These are phyloP conservation scores for Drosophila eohydei DNA, from an alignment of 2,888 invertebrate species.

Conservation along the genomic window DNA sequence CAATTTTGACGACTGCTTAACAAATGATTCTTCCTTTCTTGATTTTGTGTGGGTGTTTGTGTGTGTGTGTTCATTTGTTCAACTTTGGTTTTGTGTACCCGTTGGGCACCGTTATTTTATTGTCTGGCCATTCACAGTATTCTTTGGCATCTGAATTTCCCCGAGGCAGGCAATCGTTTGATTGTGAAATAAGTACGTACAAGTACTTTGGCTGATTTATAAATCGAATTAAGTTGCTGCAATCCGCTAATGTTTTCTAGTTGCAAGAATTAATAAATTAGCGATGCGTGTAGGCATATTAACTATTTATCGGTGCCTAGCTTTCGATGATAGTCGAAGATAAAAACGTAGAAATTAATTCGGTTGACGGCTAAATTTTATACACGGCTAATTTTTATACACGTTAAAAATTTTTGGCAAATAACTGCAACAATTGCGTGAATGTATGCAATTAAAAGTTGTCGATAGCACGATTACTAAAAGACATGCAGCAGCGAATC, in stretches of 20 bases:
- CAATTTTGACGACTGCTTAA: conserved; percentile 2
- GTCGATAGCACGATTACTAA: neutral
- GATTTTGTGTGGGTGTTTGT: neutral
- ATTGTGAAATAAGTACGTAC: conserved; percentile 5
- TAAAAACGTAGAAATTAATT: neutral
- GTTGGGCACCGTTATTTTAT: conserved; percentile 18
- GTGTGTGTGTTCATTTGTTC: conserved; percentile 3
- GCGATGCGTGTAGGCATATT: conserved; percentile 11
- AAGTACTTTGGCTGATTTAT: neutral
- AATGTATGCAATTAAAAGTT: too few species aligned
- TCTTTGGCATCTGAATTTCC: neutral
- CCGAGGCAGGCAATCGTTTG: neutral
- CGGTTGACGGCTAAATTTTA: neutral
- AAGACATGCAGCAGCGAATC: neutral
- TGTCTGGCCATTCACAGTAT: conserved; percentile 17
- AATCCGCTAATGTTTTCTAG: conserved; percentile 32
- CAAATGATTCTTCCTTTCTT: conserved; percentile 14
- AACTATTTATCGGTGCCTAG: neutral
- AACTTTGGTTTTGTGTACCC: conserved; percentile 14
- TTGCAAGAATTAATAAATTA: conserved; percentile 25
- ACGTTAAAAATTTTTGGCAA: too few species aligned
- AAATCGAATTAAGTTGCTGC: neutral
- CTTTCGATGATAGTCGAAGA: neutral
- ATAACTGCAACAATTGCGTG: too few species aligned
- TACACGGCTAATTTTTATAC: neutral